Evolutionary conservation across 2,113 vertebrate species (phyloP), one percentile per base, ranked within the genome.

Genomic region (Nerophis ophidion): DNA sequence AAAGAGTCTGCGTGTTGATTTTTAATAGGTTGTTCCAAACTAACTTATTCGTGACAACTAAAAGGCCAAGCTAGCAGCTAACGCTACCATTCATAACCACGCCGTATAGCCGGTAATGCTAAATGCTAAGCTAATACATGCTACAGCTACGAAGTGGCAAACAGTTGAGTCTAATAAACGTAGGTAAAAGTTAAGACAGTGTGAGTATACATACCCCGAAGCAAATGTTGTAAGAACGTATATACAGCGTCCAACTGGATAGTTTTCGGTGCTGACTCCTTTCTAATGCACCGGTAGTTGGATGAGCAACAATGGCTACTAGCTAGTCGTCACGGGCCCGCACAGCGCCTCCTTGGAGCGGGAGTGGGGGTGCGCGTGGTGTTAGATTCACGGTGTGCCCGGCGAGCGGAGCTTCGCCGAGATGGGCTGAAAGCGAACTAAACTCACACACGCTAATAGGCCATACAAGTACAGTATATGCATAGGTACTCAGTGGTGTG

Each of bases 141-240:
- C 40, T 44, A 12, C 61, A 75, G 57, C 64, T 11, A 33, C 17
- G 17, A 56, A 42, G 12, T n/a, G 36, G 4, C 7, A 11, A 19
- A 13, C 5, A 13, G 54, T 42, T 40, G 17, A 13, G 10, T 10
- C 16, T 42, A 13, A 2, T 19, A 10, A 19, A 42, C 19, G 13
- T 6, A 4, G 40, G 16, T 3, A 3, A n/a, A 55, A n/a, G 4
- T 17, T 7, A 42, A 56, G 52, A 19, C 16, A 19, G 19, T 7
- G 15, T 38, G 1, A 33, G 9, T 13, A 61, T 64, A 80, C 84
- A 5, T 81, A 88, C 84, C 84, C 57, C n/a, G n/a, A 75, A 40
- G 17, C 35, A 58, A 50, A 60, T 15, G 47, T 38, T 19, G 53
- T 59, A 4, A 48, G 8, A 6, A 14, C 14, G 15, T 34, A 48